phyloP scores from a whole-genome alignment of 2,797 vertebrate genomes.

The Epinephelus awoara region DNA sequence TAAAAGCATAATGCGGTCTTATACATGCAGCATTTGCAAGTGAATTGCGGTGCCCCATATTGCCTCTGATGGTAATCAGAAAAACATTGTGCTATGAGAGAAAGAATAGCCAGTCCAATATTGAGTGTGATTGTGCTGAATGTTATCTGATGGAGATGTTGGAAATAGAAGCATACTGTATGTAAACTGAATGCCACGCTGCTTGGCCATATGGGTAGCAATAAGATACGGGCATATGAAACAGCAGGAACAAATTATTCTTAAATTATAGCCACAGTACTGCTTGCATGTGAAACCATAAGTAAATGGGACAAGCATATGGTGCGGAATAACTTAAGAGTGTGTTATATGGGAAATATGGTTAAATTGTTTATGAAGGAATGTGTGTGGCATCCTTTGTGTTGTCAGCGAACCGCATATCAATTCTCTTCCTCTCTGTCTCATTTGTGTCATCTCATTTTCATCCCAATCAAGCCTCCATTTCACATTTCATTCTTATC shows the following conservation, averaged over 20 bases:
- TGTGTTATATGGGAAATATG: slow-evolving; percentile 61
- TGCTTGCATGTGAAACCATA: slow-evolving; percentile 66
- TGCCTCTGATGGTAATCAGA: slow-evolving; percentile 80
- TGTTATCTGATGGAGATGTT: slow-evolving; percentile 83
- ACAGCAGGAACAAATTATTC: slow-evolving; percentile 83
- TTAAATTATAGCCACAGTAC: slow-evolving; percentile 77
- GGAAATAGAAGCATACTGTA: slow-evolving; percentile 70
- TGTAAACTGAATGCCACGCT: slow-evolving; percentile 76
- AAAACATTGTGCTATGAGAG: slow-evolving; percentile 75
- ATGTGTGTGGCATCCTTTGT: slow-evolving; percentile 63
- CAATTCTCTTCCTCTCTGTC: slow-evolving; percentile 64
- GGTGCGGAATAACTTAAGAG: slow-evolving; percentile 75
- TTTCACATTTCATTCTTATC: slow-evolving; percentile 73
- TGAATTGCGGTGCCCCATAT: slow-evolving; percentile 80
- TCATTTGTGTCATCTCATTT: slow-evolving; percentile 78
- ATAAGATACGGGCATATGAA: slow-evolving; percentile 77
- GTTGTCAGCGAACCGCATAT: slow-evolving; percentile 64
- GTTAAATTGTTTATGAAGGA: slow-evolving; percentile 75
- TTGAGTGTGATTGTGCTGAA: slow-evolving; percentile 79
- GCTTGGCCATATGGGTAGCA: slow-evolving; percentile 77
- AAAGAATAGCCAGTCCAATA: slow-evolving; percentile 79
- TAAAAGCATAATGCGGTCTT: slow-evolving; percentile 79
- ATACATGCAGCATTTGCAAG: slow-evolving; percentile 82
- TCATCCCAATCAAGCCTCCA: slow-evolving; percentile 74
- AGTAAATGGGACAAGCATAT: slow-evolving; percentile 78